Conservation (phyloP, 1,140 invertebrate species). For the Ips typographus region DNA sequence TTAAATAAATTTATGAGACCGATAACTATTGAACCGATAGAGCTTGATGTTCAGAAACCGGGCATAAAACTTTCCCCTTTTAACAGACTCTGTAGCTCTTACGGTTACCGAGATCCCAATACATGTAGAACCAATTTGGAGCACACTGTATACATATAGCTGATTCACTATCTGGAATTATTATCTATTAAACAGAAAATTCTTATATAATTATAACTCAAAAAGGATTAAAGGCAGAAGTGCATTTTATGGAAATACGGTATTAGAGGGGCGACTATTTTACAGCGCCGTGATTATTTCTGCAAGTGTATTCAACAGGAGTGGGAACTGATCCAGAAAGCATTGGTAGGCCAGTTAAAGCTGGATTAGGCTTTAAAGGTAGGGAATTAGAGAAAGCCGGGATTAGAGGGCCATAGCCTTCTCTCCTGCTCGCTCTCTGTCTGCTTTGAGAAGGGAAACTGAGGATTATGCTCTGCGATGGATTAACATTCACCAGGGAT, state of each 20-base stretch:
- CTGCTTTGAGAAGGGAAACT: constrained; percentile 48
- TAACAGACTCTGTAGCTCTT: too few species aligned
- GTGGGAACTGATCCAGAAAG: constrained; percentile 38
- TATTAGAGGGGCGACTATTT: constrained; percentile 25
- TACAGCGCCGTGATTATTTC: constrained; percentile 29
- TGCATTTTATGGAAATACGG: constrained; percentile 10
- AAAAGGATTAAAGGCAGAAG: too few species aligned
- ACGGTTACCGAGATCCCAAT: too few species aligned
- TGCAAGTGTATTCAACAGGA: constrained; percentile 35
- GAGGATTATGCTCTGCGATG: constrained; percentile 46
- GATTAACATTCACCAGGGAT: constrained; percentile 50
- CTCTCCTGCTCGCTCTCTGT: constrained; percentile 30
- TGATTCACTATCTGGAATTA: too few species aligned
- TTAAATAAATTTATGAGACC: too few species aligned
- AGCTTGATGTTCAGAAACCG: too few species aligned
- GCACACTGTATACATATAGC: too few species aligned
- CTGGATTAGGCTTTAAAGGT: constrained; percentile 57
- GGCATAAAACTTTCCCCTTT: too few species aligned
- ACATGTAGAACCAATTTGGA: too few species aligned
- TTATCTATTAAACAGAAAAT: too few species aligned
- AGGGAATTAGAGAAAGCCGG: constrained; percentile 56
- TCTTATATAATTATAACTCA: too few species aligned
- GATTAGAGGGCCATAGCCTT: constrained; percentile 52
- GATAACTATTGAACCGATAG: too few species aligned
- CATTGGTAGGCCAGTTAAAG: constrained; percentile 53